These are phyloP conservation scores for Lamellibrachia luymesi DNA, from an alignment of 1,140 invertebrate species.

Conservation along the genomic window DNA sequence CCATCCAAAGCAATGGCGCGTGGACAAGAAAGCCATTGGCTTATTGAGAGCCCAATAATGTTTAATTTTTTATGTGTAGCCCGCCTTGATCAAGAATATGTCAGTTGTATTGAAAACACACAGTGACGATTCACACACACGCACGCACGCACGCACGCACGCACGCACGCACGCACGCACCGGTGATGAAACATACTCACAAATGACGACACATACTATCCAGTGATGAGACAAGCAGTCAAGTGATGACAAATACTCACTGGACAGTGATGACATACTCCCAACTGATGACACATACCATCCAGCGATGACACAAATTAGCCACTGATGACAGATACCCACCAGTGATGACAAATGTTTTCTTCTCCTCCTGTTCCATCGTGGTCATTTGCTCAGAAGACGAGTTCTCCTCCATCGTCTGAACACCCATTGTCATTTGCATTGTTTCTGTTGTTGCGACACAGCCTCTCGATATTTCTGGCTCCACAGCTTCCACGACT, in stretches of 20 bases:
- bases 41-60: neutral
- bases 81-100: no score
- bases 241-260: neutral
- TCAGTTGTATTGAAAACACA: no score
- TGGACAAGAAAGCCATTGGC: no score
- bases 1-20: neutral
- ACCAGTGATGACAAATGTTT: constrained; percentile 31
- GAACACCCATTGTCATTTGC: constrained; percentile 10
- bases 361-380: constrained; percentile 30
- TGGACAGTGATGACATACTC: neutral
- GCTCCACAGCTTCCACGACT: neutral
- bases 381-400: constrained; percentile 25
- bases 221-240: neutral
- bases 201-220: no score
- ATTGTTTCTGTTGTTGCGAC: neutral
- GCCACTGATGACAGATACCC: neutral
- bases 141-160: no score
- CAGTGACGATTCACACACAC: no score
- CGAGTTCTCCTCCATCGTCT: constrained; percentile 24
- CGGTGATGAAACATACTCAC: no score
- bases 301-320: neutral
- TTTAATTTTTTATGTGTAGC: neutral
- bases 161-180: no score
- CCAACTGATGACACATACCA: neutral
- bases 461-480: neutral